Base-by-base conservation (phyloP, 1,140 invertebrate species). In the Lordiphosa mommai region DNA sequence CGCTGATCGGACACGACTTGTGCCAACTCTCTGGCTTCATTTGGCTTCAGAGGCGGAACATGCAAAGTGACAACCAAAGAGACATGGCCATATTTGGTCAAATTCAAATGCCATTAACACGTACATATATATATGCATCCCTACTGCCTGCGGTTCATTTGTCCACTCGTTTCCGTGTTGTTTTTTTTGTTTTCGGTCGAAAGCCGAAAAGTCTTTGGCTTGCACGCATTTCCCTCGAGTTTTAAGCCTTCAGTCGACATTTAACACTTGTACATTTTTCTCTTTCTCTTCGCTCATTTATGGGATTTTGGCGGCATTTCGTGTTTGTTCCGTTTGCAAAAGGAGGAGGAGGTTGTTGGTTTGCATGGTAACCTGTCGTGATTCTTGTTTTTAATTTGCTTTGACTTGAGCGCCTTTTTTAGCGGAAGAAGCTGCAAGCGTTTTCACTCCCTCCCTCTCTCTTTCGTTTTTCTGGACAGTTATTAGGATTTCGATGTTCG, bases 81-180 rank as follows among this genome's bases (percentile, higher is more conserved):
- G 64, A 73, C 76, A 60, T 63, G 59, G 77, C 84, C 84, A 79
- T 87, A 87, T 87, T 87, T 87, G 84, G 84, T 55, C 66, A 87
- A 87, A 87, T 84, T 79, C 84, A 84, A 87, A 87, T 87, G 73
- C 84, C 84, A 87, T 87, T 87, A 87, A 87, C 84, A 87, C 84
- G 79, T 87, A 79, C 85, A 61, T n/a, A 37, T 5, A 12, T 8
- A 33, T 33, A 13, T 16, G 20, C 43, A 13, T 14, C 14, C 14
- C 32, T 32, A 46, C 17, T 20, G 17, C 40, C 40, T 29, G 47
- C 64, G 58, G 59, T 80, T 79, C 69, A 79, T 77, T 77, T 77
- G 73, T 77, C 73, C 73, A 70, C 65, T 20, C 55, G 61, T 79
- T 79, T 79, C 73, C 73, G 73, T 71, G 69, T 79, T 79, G 41